Evolutionary conservation across 2,113 vertebrate genomes (phyloP).

Genomic region (Eclectus roratus): DNA sequence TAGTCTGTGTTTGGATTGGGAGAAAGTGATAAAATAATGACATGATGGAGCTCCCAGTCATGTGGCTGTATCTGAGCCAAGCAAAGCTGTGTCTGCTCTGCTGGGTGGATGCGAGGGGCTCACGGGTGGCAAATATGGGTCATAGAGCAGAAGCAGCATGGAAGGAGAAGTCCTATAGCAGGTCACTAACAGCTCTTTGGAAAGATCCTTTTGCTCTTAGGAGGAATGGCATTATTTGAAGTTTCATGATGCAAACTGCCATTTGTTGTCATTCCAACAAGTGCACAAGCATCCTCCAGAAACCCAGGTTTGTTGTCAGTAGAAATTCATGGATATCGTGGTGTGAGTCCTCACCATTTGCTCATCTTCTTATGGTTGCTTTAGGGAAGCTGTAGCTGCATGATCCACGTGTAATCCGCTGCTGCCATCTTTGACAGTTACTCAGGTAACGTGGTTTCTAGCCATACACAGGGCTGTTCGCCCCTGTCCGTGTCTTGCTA

Average conservation of each 20-base stretch:
- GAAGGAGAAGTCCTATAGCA: background rate
- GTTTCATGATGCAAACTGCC: background rate
- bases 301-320: background rate
- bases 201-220: background rate
- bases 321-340: background rate
- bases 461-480: background rate
- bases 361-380: background rate
- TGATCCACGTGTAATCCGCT: background rate
- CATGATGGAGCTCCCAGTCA: background rate
- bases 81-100: background rate
- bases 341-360: background rate
- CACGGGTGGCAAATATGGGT: background rate
- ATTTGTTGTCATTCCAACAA: background rate
- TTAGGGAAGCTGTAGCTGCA: background rate
- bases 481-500: background rate
- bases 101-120: background rate
- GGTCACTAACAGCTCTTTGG: background rate
- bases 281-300: background rate
- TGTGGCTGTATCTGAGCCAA: background rate
- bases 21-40: background rate
- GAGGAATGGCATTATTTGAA: background rate
- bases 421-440: slow-evolving; percentile 13
- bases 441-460: background rate
- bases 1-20: slow-evolving; percentile 5
- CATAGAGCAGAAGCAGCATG: accelerated